Conservation (phyloP, 1,140 invertebrate genomes). For the Brachionus sp. region DNA sequence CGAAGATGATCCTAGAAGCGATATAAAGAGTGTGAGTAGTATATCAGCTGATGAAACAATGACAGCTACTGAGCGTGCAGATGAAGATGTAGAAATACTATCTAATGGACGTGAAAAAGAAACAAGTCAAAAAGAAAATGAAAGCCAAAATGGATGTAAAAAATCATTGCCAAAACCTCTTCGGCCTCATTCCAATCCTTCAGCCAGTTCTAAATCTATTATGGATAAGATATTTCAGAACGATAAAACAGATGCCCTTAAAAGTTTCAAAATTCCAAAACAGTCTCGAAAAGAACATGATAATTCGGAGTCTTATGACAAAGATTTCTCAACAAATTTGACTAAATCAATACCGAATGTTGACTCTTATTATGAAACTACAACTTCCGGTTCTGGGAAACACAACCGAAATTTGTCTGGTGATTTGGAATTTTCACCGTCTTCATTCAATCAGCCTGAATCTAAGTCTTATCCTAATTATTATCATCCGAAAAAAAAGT, state of each 20-base stretch:
- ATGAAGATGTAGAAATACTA: background rate
- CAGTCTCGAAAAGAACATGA: background rate
- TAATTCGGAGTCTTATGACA: background rate
- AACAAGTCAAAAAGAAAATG: background rate
- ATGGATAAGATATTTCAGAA: slow-evolving; percentile 16
- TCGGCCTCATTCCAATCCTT: background rate
- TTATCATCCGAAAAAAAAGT: slow-evolving; percentile 45
- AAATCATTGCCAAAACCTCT: background rate
- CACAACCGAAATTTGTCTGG: slow-evolving; percentile 16
- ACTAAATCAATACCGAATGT: background rate
- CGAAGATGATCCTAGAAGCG: background rate
- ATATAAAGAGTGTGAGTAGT: background rate
- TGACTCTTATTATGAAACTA: background rate
- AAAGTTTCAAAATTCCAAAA: slow-evolving; percentile 39
- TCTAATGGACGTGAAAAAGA: background rate
- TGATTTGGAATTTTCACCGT: background rate
- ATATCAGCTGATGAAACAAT: slow-evolving; percentile 1
- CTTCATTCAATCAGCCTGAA: background rate
- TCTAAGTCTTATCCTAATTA: slow-evolving; percentile 15
- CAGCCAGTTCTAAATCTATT: background rate
- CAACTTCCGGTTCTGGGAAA: background rate
- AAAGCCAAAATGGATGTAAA: background rate
- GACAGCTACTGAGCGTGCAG: slow-evolving; percentile 13
- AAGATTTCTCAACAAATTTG: background rate
- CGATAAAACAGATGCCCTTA: background rate